Percentiles rank a stretch among this genome's conserved stretches.
Evolutionary conservation across 2,113 vertebrate genomes (phyloP).

Genomic region (Propithecus coquereli): DNA sequence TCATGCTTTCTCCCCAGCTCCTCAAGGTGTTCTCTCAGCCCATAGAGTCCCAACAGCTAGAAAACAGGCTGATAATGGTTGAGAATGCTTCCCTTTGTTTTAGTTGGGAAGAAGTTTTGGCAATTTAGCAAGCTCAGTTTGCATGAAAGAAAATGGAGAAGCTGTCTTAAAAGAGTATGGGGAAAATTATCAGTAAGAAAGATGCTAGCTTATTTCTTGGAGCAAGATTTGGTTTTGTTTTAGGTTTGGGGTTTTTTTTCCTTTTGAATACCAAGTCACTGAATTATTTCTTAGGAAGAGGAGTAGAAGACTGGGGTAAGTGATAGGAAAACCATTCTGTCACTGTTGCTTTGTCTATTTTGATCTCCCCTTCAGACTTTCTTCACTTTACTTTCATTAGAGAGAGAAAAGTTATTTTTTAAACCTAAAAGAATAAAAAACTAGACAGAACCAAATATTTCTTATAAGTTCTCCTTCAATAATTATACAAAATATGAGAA

Average conservation of each 20-base stretch:
- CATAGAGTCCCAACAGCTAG: background rate
- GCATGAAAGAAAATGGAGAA: background rate
- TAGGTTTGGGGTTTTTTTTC: background rate
- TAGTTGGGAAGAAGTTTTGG: background rate
- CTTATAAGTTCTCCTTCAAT: background rate
- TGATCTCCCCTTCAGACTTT: background rate
- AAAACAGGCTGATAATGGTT: background rate
- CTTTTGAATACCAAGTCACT: background rate
- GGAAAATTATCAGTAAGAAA: background rate
- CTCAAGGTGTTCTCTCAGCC: background rate
- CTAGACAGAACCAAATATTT: background rate
- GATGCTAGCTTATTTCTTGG: background rate
- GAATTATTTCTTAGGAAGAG: slow-evolving; percentile 16
- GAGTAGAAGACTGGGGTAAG: background rate
- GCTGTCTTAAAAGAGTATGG: background rate
- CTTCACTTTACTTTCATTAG: background rate
- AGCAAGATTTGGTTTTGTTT: background rate
- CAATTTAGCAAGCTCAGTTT: background rate
- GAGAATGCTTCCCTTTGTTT: slow-evolving; percentile 3
- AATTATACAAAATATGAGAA: background rate
- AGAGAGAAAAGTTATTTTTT: background rate
- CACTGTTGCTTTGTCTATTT: background rate
- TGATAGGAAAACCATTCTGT: background rate
- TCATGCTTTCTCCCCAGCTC: background rate
- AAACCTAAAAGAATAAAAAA: background rate